Conservation (phyloP, 2,797 vertebrate genomes). For the Rachycentron canadum region DNA sequence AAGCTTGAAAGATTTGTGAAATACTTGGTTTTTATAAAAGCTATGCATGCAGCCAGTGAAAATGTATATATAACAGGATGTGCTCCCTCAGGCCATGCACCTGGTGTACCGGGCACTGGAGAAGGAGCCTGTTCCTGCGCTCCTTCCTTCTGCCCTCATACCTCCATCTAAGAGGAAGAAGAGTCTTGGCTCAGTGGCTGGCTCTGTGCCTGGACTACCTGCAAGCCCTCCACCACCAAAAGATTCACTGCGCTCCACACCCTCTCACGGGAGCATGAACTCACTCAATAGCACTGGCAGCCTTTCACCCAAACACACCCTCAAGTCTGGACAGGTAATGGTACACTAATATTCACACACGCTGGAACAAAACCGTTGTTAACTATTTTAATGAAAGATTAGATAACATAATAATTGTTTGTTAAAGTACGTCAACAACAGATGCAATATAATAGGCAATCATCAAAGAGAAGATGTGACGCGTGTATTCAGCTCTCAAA, state of each 20-base stretch:
- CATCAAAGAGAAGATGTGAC: too few species aligned
- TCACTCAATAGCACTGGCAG: conserved; percentile 96
- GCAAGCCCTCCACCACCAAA: conserved; percentile 95
- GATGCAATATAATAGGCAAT: too few species aligned
- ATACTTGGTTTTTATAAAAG: not conserved
- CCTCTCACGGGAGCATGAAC: conserved; percentile 94
- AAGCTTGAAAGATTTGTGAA: not conserved
- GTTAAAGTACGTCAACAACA: too few species aligned
- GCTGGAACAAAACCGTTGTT: not conserved
- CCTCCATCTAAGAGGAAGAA: conserved; percentile 96
- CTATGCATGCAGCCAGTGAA: not conserved
- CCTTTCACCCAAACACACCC: conserved; percentile 94
- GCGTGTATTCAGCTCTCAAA: too few species aligned
- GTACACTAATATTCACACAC: not conserved
- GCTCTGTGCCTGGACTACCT: conserved; percentile 89
- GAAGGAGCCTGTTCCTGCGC: conserved; percentile 95
- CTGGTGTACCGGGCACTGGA: conserved; percentile 97
- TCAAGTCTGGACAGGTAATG: conserved; percentile 91
- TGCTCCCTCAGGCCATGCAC: conserved; percentile 93
- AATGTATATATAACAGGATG: conserved; percentile 14
- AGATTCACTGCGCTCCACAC: conserved; percentile 95
- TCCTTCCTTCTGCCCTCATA: conserved; percentile 91
- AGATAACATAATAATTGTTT: too few species aligned
- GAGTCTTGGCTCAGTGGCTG: conserved; percentile 82
- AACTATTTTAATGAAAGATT: not conserved